Conservation (phyloP, 2,113 vertebrate species). For the Leptodactylus fuscus region DNA sequence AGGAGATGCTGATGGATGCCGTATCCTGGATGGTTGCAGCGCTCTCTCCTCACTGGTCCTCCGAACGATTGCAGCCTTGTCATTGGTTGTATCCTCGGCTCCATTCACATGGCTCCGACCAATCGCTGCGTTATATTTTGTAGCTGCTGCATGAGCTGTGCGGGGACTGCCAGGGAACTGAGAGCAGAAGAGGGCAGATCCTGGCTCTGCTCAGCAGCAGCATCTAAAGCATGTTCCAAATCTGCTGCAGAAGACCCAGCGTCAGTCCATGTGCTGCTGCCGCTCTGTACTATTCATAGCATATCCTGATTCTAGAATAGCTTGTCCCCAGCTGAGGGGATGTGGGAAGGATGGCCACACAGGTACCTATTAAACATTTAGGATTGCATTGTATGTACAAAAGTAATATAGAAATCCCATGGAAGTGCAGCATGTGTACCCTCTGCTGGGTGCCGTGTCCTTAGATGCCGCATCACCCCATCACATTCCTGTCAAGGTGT, state of each 20-base stretch:
- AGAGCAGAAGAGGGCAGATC: constrained; percentile 43
- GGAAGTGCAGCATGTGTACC: too few relatives aligned
- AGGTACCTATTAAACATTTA: neutral
- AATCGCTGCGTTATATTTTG: neutral
- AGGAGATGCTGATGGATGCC: constrained; percentile 46
- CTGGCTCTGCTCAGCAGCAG: constrained; percentile 47
- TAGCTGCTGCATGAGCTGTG: constrained; percentile 38
- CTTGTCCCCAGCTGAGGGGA: constrained; percentile 17
- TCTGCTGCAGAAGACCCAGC: constrained; percentile 36
- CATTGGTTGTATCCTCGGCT: constrained; percentile 11
- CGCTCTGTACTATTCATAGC: constrained; percentile 39
- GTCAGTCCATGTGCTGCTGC: constrained; percentile 11
- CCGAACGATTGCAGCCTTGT: neutral
- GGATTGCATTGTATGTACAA: neutral
- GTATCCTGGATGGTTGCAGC: constrained; percentile 44
- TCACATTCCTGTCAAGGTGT: neutral
- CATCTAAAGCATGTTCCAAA: constrained; percentile 19
- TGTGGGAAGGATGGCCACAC: neutral
- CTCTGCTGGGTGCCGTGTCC: neutral
- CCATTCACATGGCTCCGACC: constrained; percentile 25
- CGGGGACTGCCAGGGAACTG: constrained; percentile 48
- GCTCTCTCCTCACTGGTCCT: constrained; percentile 45
- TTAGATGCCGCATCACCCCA: neutral
- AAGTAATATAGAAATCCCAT: neutral
- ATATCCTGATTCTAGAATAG: constrained; percentile 27